Percentiles rank a stretch among this genome's conserved stretches.
These are phyloP conservation scores for Distichodus sexfasciatus DNA, from an alignment of 2,797 vertebrate species.

Conservation along the genomic window DNA sequence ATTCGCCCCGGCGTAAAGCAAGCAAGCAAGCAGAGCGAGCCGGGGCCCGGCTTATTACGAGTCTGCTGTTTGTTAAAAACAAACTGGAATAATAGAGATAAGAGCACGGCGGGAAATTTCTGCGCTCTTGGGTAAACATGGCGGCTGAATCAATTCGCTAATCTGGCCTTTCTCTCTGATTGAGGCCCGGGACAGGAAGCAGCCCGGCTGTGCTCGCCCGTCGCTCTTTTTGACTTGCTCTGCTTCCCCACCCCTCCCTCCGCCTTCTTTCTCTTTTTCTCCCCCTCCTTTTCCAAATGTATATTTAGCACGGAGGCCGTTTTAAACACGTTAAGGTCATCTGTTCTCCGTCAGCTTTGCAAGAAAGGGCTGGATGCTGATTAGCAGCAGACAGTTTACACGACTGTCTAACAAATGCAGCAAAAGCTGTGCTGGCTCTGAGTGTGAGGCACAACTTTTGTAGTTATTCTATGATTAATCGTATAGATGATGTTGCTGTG, in stretches of 20 bases:
- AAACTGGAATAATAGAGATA: slow-evolving; percentile 80
- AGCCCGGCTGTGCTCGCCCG: slow-evolving; percentile 39
- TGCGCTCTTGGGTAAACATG: slow-evolving; percentile 74
- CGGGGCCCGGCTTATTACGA: slow-evolving; percentile 51
- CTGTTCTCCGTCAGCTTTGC: slow-evolving; percentile 8
- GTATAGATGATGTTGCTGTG: too few species aligned
- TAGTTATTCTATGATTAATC: too few species aligned
- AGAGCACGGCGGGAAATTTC: slow-evolving; percentile 73
- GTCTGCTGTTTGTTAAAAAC: slow-evolving; percentile 65
- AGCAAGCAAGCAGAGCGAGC: slow-evolving; percentile 40
- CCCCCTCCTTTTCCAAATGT: slow-evolving; percentile 19
- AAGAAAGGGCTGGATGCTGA: too few species aligned
- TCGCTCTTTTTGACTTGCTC: too few species aligned
- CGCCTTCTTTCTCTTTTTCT: slow-evolving; percentile 30
- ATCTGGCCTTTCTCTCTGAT: slow-evolving; percentile 55
- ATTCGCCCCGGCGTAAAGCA: slow-evolving; percentile 58
- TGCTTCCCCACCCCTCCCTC: too few species aligned
- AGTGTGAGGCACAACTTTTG: too few species aligned
- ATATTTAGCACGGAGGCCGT: slow-evolving; percentile 24
- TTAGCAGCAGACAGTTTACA: too few species aligned
- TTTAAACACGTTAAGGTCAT: slow-evolving; percentile 17
- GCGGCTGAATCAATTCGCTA: slow-evolving; percentile 54
- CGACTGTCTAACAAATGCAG: too few species aligned
- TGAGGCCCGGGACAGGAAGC: slow-evolving; percentile 53
- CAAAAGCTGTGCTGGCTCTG: too few species aligned